phyloP scores from a whole-genome alignment of 2,888 invertebrate species.

The Schizaphis graminum region DNA sequence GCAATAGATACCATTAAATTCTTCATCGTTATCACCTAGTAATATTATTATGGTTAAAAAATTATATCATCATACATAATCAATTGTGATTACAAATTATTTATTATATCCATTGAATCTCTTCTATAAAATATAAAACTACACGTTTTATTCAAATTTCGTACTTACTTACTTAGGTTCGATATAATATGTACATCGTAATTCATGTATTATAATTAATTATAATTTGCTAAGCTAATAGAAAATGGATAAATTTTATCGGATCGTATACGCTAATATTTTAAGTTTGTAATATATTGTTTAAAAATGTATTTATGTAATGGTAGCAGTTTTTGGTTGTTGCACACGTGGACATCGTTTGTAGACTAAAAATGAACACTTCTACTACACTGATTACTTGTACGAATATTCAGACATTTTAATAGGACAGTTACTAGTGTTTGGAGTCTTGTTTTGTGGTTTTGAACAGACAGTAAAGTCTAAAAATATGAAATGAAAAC shows the following conservation, averaged over 20 bases:
- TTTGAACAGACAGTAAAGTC: conserved; percentile 17
- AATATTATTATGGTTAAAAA: background rate
- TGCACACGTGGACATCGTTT: background rate
- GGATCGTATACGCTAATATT: background rate
- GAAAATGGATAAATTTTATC: background rate
- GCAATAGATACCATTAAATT: background rate
- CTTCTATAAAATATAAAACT: background rate
- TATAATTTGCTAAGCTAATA: background rate
- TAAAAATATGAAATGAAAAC: conserved; percentile 50
- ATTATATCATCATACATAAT: background rate
- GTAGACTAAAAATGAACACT: conserved; percentile 1
- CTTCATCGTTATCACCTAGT: background rate
- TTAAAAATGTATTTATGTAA: background rate
- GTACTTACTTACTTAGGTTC: background rate
- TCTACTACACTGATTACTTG: background rate
- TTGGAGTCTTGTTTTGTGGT: conserved; percentile 1
- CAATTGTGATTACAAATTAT: background rate
- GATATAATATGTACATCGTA: background rate
- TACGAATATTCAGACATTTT: background rate
- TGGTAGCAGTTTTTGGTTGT: background rate
- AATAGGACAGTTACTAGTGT: background rate
- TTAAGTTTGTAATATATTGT: background rate
- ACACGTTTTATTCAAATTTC: background rate
- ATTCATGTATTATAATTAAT: background rate
- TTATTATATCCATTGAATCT: background rate